These are phyloP conservation scores for Pagetopsis macropterus DNA, from an alignment of 2,797 vertebrate genomes.

Conservation along the genomic window DNA sequence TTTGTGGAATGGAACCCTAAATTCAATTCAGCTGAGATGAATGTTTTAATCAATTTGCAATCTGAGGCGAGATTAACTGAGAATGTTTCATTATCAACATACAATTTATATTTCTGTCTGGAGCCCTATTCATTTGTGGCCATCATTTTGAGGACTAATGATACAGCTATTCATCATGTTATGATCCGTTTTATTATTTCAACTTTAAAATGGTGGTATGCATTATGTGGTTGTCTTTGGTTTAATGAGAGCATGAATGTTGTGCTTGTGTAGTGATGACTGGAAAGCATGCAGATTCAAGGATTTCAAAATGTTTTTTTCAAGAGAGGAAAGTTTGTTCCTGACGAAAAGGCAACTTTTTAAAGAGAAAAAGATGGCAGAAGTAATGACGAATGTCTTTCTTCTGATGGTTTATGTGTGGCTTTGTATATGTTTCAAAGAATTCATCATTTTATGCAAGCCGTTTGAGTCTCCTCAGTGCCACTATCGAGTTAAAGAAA, in stretches of 20 bases:
- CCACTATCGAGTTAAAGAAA: neutral
- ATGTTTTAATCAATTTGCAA: conserved; percentile 73
- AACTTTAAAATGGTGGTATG: conserved; percentile 9
- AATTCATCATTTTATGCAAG: conserved; percentile 40
- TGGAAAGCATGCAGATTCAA: conserved; percentile 9
- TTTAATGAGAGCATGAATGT: conserved; percentile 33
- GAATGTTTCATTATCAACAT: conserved; percentile 70
- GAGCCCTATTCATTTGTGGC: conserved; percentile 47
- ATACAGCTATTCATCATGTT: conserved; percentile 59
- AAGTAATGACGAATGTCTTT: conserved; percentile 37
- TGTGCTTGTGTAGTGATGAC: conserved; percentile 25
- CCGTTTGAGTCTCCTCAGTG: conserved; percentile 1
- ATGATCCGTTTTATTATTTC: conserved; percentile 47
- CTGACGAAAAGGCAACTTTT: neutral
- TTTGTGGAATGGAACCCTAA: conserved; percentile 57
- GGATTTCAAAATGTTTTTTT: too few relatives aligned
- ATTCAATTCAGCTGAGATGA: conserved; percentile 69
- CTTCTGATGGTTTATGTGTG: conserved; percentile 33
- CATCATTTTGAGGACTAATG: conserved; percentile 56
- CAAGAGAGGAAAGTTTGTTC: too few relatives aligned
- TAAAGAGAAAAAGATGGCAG: conserved; percentile 18
- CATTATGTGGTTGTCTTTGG: conserved; percentile 4
- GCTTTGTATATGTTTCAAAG: conserved; percentile 39
- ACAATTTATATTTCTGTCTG: conserved; percentile 54
- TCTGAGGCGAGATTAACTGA: conserved; percentile 66